Conservation (phyloP, 64 coral and sea anemone species). For the Dendronephthya gigantea region DNA sequence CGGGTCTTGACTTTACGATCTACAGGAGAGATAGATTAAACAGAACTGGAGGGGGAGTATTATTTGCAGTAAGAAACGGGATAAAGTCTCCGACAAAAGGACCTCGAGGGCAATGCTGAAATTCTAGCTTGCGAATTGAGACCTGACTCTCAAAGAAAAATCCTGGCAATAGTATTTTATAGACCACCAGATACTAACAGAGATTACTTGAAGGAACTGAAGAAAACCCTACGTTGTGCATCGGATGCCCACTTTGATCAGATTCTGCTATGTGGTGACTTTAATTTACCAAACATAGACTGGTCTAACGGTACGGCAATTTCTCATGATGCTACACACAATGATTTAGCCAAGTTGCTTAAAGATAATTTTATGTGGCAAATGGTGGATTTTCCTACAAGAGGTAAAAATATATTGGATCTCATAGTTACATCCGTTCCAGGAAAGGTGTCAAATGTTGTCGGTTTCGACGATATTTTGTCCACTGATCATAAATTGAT, state of each 20-base stretch:
- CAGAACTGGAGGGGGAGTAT: background rate
- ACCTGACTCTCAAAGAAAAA: no score
- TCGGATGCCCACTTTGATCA: background rate
- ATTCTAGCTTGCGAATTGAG: no score
- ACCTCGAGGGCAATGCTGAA: no score
- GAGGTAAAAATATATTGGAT: background rate
- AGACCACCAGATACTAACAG: background rate
- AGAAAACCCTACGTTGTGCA: background rate
- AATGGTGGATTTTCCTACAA: slow-evolving; percentile 8
- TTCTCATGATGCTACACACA: background rate
- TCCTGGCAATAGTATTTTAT: background rate
- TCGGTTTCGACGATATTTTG: background rate
- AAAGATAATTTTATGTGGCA: background rate
- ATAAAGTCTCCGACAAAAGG: background rate
- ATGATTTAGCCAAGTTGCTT: background rate
- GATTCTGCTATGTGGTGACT: background rate
- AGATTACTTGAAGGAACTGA: background rate
- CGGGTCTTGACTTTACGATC: background rate
- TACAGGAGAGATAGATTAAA: background rate
- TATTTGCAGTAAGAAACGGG: background rate
- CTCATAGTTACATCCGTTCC: background rate
- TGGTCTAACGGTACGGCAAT: no score
- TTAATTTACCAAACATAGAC: no score
- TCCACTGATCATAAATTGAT: background rate
- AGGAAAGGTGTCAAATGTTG: background rate